Evolutionary conservation across 2,113 vertebrate species (phyloP).

Genomic region (Psilopsiagon aymara): DNA sequence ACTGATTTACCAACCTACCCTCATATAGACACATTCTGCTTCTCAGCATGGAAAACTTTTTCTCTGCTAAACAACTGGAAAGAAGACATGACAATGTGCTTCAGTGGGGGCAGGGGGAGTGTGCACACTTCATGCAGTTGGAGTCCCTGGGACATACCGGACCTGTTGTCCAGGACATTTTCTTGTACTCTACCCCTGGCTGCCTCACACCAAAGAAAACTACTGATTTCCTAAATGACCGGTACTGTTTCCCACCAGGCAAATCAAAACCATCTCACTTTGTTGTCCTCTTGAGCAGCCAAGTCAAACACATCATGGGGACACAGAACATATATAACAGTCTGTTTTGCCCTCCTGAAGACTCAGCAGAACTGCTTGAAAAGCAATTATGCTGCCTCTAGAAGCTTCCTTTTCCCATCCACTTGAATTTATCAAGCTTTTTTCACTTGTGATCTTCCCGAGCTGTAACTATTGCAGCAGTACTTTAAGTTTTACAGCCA

Average conservation of each 20-base stretch:
- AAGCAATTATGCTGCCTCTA: not conserved
- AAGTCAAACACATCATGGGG: not conserved
- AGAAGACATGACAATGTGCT: not conserved
- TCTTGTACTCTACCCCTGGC: not conserved
- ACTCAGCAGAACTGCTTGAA: slow-evolving; percentile 14
- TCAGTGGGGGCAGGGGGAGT: not conserved
- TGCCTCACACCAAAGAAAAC: not conserved
- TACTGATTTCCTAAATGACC: not conserved
- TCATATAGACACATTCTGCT: not conserved
- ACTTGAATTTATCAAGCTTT: not conserved
- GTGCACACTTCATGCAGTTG: not conserved
- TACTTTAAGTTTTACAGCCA: slow-evolving; percentile 3
- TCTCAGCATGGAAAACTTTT: not conserved
- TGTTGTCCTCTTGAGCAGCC: not conserved
- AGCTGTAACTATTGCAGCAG: not conserved
- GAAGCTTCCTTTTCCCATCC: not conserved
- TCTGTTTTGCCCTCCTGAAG: not conserved
- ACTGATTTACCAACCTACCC: not conserved
- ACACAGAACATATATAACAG: not conserved
- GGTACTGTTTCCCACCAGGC: not conserved
- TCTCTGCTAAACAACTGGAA: not conserved
- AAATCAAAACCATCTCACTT: not conserved
- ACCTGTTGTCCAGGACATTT: not conserved
- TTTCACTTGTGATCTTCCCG: not conserved
- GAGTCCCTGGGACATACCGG: not conserved